Evolutionary conservation across 2,113 vertebrate species (phyloP).

Genomic region (Aptenodytes forsteri): DNA sequence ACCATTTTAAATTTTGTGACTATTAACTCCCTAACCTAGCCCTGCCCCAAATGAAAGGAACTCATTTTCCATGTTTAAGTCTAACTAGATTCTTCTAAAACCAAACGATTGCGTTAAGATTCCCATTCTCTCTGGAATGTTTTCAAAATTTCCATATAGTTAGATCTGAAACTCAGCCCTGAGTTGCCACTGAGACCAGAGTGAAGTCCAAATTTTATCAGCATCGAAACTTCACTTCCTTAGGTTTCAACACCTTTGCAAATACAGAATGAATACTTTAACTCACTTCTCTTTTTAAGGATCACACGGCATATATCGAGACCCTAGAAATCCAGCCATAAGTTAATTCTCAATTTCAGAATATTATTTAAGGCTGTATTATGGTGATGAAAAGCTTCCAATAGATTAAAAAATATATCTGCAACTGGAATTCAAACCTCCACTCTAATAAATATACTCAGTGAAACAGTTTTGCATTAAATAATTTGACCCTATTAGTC

Average conservation of each 20-base stretch:
- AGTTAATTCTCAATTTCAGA: not conserved
- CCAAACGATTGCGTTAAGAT: not conserved
- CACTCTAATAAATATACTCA: not conserved
- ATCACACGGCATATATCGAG: not conserved
- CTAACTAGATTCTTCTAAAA: not conserved
- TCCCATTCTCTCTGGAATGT: not conserved
- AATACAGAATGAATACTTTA: not conserved
- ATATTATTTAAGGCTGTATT: not conserved
- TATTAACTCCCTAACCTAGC: not conserved
- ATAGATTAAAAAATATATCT: not conserved
- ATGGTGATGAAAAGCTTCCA: not conserved
- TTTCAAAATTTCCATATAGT: not conserved
- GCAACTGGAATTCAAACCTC: not conserved
- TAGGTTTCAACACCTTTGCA: not conserved
- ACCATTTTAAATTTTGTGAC: not conserved
- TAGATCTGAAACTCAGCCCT: not conserved
- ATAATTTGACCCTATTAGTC: not conserved
- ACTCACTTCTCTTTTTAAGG: not conserved
- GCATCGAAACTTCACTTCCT: not conserved
- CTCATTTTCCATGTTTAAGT: not conserved
- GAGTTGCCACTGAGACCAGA: not conserved
- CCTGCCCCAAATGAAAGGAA: not conserved
- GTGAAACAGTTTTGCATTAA: not conserved
- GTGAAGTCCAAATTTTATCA: not conserved
- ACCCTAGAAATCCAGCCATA: not conserved